Conservation (phyloP, 2,888 invertebrate species). For the Agriotes lineatus region DNA sequence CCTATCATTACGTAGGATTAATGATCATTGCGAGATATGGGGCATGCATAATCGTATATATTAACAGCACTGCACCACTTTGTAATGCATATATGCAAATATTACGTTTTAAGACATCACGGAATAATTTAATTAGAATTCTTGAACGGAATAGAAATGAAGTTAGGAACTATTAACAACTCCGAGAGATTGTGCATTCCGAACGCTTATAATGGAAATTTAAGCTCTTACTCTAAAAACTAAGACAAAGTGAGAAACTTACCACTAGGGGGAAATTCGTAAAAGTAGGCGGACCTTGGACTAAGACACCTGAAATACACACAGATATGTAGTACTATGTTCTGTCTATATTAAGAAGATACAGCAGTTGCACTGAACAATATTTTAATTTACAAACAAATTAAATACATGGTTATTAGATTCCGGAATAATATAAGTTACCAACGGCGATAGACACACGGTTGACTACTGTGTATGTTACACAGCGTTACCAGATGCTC, state of each 20-base stretch:
- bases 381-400: too few species aligned
- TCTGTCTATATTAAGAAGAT: too few species aligned
- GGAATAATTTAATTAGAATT: constrained; percentile 20
- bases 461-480: too few species aligned
- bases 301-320: constrained; percentile 87
- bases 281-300: constrained; percentile 91
- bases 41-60: neutral
- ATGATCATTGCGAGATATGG: constrained; percentile 12
- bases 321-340: too few species aligned
- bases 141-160: constrained; percentile 8
- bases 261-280: constrained; percentile 91
- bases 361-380: too few species aligned
- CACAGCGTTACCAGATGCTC: too few species aligned
- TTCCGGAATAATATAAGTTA: too few species aligned
- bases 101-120: constrained; percentile 9
- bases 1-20: neutral
- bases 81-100: constrained; percentile 23
- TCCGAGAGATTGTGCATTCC: neutral
- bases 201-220: neutral
- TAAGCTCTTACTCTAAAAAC: neutral
- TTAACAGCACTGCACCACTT: constrained; percentile 5
- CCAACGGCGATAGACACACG: too few species aligned
- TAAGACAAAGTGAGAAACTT: constrained; percentile 64
- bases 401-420: too few species aligned
- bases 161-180: constrained; percentile 31